phyloP scores from a whole-genome alignment of 2,888 invertebrate species.

The Scaptomyza flava region DNA sequence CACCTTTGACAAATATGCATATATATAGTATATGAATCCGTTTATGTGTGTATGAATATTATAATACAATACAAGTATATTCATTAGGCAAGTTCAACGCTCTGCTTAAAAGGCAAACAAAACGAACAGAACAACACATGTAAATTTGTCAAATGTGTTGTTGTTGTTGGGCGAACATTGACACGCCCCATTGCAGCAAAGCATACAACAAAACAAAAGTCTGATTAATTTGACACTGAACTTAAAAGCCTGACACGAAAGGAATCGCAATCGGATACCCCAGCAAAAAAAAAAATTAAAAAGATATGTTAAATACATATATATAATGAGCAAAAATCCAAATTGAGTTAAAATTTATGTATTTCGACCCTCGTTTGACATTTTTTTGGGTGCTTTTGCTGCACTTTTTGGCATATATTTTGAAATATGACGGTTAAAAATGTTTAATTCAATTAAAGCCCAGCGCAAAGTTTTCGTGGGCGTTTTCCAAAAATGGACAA shows the following conservation, averaged over 20 bases:
- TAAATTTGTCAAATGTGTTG: constrained; percentile 55
- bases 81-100: constrained; percentile 69
- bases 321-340: constrained; percentile 10
- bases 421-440: constrained; percentile 64
- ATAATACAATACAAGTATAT: constrained; percentile 49
- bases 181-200: constrained; percentile 52
- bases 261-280: constrained; percentile 46
- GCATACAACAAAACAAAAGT: constrained; percentile 59
- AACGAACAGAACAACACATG: constrained; percentile 40
- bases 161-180: constrained; percentile 14
- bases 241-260: constrained; percentile 63
- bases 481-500: constrained; percentile 70
- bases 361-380: constrained; percentile 36
- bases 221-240: constrained; percentile 78
- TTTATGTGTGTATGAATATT: constrained; percentile 2
- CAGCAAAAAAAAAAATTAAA: constrained; percentile 4
- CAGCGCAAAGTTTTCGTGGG: constrained; percentile 53
- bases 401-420: constrained; percentile 60
- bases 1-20: constrained; percentile 49
- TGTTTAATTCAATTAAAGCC: constrained; percentile 58
- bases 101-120: constrained; percentile 50
- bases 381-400: constrained; percentile 50
- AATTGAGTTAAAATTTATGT: constrained; percentile 64
- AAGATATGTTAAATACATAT: background rate
- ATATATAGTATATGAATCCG: background rate